Conservation (phyloP, 1,140 invertebrate genomes). For the Papilio helenus region DNA sequence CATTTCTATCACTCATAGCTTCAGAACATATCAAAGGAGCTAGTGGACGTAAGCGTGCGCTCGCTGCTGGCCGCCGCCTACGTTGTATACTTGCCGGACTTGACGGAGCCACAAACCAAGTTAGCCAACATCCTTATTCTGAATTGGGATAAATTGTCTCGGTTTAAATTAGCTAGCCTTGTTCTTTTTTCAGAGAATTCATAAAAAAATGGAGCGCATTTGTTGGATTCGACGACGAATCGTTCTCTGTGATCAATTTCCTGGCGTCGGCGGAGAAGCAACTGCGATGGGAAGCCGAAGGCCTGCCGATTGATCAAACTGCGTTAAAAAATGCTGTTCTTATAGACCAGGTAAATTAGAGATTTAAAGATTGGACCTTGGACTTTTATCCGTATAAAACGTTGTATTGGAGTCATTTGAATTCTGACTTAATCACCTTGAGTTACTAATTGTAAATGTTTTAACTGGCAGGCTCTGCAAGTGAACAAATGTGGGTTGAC, state of each 20-base stretch:
- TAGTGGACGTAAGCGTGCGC: conserved; percentile 85
- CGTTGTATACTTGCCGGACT: conserved; percentile 88
- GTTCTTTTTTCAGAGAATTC: conserved; percentile 71
- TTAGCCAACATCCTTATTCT: conserved; percentile 52
- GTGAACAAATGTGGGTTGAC: conserved; percentile 79
- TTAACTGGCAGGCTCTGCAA: conserved; percentile 37
- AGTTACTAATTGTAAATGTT: conserved; percentile 6
- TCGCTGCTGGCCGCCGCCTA: conserved; percentile 90
- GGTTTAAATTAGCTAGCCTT: neutral
- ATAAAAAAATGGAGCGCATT: conserved; percentile 85
- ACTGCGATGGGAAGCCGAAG: conserved; percentile 93
- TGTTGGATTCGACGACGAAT: conserved; percentile 73
- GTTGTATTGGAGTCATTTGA: neutral
- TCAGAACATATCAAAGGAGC: conserved; percentile 84
- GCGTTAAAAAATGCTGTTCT: conserved; percentile 93
- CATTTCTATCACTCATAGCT: conserved; percentile 58
- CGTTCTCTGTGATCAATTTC: conserved; percentile 89
- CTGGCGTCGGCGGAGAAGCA: conserved; percentile 90
- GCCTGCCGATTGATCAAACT: conserved; percentile 90
- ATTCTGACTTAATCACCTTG: neutral
- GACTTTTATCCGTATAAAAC: neutral
- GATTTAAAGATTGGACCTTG: neutral
- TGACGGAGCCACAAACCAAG: conserved; percentile 87
- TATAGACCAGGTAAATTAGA: conserved; percentile 86
- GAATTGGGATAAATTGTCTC: too few species aligned